Conservation (phyloP, 2,797 vertebrate genomes). For the Uromys caudimaculatus region DNA sequence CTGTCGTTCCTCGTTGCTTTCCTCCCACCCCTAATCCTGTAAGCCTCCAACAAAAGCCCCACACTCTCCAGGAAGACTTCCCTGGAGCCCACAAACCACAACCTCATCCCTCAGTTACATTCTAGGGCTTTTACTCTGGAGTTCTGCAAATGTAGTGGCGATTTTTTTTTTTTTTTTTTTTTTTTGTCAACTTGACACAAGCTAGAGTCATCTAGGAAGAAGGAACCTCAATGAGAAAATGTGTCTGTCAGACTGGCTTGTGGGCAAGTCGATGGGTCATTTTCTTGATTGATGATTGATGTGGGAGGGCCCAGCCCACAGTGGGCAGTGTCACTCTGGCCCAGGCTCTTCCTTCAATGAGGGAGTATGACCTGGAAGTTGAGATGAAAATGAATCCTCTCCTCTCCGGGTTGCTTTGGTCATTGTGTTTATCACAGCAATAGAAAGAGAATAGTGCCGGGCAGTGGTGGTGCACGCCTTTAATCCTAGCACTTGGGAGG, state of each 20-base stretch:
- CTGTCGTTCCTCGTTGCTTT: neutral
- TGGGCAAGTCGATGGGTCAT: neutral
- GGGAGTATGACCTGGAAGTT: neutral
- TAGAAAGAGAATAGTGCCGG: no score
- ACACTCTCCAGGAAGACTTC: neutral
- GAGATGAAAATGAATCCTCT: neutral
- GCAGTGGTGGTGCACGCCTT: no score
- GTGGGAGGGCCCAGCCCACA: no score
- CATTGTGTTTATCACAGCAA: no score
- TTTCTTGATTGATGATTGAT: neutral
- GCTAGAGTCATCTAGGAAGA: neutral
- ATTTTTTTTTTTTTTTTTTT: neutral
- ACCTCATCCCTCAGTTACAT: neutral
- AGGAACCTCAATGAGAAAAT: neutral
- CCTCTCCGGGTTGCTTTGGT: neutral
- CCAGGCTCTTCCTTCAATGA: neutral
- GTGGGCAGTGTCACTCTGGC: neutral
- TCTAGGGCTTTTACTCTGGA: neutral
- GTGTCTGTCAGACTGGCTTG: neutral
- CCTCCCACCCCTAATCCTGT: neutral
- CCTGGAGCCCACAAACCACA: neutral
- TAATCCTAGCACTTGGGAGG: no score
- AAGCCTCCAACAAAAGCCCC: neutral
- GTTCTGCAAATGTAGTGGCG: neutral
- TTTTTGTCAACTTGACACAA: neutral